Base-by-base conservation (phyloP, 2,113 vertebrate species). In the Leucoraja erinaceus region DNA sequence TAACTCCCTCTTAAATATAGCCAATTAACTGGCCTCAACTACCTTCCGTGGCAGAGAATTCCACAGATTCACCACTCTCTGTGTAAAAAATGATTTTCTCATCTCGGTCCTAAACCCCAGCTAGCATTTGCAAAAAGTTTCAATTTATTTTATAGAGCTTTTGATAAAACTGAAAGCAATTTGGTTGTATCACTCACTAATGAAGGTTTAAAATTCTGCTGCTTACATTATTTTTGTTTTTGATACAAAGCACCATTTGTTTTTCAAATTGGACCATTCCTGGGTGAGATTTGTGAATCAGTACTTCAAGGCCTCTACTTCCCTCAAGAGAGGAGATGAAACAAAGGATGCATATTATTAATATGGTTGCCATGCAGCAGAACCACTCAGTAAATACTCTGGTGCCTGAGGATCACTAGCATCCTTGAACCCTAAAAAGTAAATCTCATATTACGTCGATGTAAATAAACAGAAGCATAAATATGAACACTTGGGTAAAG, bases 201-300 rank as follows among this genome's bases (percentile, higher is more conserved):
- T 86, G 83, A 86, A 31, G 83, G 28, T 61, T n/a, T 86, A 38
- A 86, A 28, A 61, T n/a, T 14, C 28, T n/a, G 59, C 83, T 28
- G 61, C 18, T 86, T 61, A 28, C 54, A 14, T n/a, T 28, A 61
- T 63, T 11, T 59, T n/a, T 12, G 83, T 25, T 86, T 12, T 12
- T 14, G 83, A 86, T 14, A 86, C 56, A 86, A 86, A 63, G 83
- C 83, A 86, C 28, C 83, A 61, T 63, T 86, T 86, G 56, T 61
- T 86, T 61, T n/a, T 63, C 56, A 86, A 86, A 31, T 86, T 59
- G 56, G 83, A 86, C 56, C 83, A 63, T 61, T 61, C 83, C 56
- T 61, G 28, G 5, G 0, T n/a, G n/a, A 61, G 28, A 63, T 86
- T 10, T 86, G 28, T 63, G 25, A 84, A 28, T 31, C 56, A 86